Base-by-base conservation (phyloP, 2,888 invertebrate genomes). In the Orchesella flavescens region DNA sequence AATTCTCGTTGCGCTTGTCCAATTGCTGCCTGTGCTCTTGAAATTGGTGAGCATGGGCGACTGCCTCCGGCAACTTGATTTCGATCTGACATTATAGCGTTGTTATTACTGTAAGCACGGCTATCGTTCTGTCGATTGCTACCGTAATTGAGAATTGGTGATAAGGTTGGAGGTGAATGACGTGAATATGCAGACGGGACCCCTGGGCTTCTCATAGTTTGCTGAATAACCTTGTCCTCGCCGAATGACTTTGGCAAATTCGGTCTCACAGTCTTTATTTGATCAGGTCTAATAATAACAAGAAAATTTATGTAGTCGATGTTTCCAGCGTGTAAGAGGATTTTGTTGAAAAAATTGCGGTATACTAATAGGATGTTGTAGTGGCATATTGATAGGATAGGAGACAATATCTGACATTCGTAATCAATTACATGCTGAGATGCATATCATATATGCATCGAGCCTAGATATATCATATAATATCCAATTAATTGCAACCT, bases 1-100 rank as follows among this genome's bases (percentile, higher is more conserved):
- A 81, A 46, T 59, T 81, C 77, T 13, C 61, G 57, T 66, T 81
- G 83, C 13, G 79, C 69, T 17, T 75, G 68, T 15, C 79, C 76
- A 63, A 84, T 83, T 2, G 76, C 73, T 17, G 65, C 69, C 55
- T 76, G 73, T 46, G 78, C 84, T 68, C 86, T 57, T 46, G 84
- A 65, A 43, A 86, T 74, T 44, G 84, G 77, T 21, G 84, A 79
- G 46, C 73, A 19, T n/a, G 78, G 65, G 34, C 24, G 55, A 43
- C 15, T 59, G 43, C 34, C 34, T 34, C 34, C 34, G 34, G 34
- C 34, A 2, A 34, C 34, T 34, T 34, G 49, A n/a, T 49, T 49
- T 44, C 9, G 7, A 44, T 44, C 12, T 12, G n/a, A 49, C 49
- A 49, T 15, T 3, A 2, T 49, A 15, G 49, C 15, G n/a, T 10